Evolutionary conservation across 1,140 invertebrate genomes (phyloP).

Genomic region (Hycleus phaleratus): DNA sequence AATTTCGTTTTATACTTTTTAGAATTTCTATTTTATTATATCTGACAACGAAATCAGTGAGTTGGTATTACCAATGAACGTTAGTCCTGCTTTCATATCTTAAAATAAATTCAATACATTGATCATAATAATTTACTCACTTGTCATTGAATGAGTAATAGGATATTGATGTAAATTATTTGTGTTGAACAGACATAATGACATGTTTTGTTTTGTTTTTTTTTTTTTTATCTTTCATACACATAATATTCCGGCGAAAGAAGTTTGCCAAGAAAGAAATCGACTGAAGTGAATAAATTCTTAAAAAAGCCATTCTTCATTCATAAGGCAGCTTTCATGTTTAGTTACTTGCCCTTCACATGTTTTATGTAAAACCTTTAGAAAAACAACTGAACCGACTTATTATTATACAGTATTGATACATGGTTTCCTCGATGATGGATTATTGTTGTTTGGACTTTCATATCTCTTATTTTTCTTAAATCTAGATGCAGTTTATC

Average conservation of each 20-base stretch:
- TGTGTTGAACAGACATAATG: constrained; percentile 3
- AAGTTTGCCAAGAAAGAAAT: too few species aligned
- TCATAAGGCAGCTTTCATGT: constrained; percentile 9
- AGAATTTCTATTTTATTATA: constrained; percentile 3
- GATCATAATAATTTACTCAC: neutral
- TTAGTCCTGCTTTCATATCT: neutral
- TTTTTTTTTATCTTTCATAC: too few species aligned
- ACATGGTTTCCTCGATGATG: too few species aligned
- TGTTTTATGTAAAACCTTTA: constrained; percentile 5
- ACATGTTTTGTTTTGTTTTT: neutral
- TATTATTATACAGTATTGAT: too few species aligned
- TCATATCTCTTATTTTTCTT: too few species aligned
- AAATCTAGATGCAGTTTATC: too few species aligned
- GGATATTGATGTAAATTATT: constrained; percentile 6
- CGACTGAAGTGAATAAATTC: too few species aligned
- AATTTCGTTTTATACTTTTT: constrained; percentile 6
- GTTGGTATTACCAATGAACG: neutral
- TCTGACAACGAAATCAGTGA: constrained; percentile 9
- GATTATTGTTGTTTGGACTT: too few species aligned
- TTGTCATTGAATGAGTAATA: constrained; percentile 4
- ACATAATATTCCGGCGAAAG: too few species aligned
- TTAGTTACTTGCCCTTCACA: constrained; percentile 7
- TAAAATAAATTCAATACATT: neutral
- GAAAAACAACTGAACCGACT: neutral
- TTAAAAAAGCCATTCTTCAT: constrained; percentile 4